Percentiles rank a stretch among this genome's conserved stretches.
phyloP scores from a whole-genome alignment of 2,797 vertebrate species.

The Bradypodion ventrale region DNA sequence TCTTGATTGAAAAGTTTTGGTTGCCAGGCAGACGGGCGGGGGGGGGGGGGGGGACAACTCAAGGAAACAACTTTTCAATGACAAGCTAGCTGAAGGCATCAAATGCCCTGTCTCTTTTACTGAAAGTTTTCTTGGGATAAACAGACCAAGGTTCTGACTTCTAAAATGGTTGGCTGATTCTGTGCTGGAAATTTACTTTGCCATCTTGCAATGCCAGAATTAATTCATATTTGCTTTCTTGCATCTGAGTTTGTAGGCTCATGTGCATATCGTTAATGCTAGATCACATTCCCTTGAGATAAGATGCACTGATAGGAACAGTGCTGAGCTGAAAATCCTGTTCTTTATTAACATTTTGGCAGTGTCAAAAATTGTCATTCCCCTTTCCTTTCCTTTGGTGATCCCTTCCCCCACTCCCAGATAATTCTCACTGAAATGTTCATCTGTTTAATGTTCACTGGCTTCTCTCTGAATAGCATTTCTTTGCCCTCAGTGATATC shows the following conservation, averaged over 20 bases:
- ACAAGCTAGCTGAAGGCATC: conserved; percentile 10
- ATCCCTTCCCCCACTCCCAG: background rate
- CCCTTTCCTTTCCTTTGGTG: no score
- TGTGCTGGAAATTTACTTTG: conserved; percentile 1
- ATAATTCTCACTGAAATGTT: background rate
- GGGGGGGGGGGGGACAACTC: background rate
- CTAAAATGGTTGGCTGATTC: conserved; percentile 5
- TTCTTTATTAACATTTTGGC: background rate
- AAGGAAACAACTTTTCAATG: background rate
- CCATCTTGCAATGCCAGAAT: background rate
- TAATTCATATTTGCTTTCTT: background rate
- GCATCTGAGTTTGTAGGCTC: background rate
- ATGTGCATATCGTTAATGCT: conserved; percentile 5
- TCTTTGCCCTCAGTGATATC: background rate
- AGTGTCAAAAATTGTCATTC: background rate
- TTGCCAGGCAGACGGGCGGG: background rate
- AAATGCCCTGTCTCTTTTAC: background rate
- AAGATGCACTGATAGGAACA: conserved; percentile 12
- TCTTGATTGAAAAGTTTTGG: conserved; percentile 23
- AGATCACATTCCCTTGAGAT: conserved; percentile 38
- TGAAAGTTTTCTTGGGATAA: conserved; percentile 1
- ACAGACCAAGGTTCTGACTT: background rate
- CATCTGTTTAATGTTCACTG: background rate
- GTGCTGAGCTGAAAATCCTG: background rate
- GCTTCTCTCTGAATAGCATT: background rate